phyloP scores from a whole-genome alignment of 2,797 vertebrate species.

The Neopelma chrysocephalum region DNA sequence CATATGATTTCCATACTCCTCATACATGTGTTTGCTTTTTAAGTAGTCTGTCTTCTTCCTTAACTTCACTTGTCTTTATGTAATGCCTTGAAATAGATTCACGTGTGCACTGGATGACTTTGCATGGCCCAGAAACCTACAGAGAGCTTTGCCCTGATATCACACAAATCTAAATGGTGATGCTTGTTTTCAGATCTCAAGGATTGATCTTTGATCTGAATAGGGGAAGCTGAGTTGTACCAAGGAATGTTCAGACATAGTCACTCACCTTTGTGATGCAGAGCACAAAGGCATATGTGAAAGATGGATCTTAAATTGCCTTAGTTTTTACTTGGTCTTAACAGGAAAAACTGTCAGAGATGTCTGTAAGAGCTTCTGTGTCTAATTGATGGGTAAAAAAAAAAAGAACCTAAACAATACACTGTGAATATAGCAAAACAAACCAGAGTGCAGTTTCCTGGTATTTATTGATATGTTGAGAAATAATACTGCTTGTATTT shows the following conservation, averaged over 20 bases:
- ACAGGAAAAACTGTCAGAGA: background rate
- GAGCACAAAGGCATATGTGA: background rate
- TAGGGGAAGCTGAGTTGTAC: background rate
- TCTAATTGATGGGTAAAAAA: background rate
- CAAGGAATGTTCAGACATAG: background rate
- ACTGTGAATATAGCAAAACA: background rate
- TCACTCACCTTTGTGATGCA: background rate
- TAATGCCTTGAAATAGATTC: background rate
- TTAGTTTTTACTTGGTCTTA: background rate
- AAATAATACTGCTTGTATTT: background rate
- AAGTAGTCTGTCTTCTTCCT: background rate
- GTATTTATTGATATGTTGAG: background rate
- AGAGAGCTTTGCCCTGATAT: background rate
- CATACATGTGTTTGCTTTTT: background rate
- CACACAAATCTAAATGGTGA: background rate
- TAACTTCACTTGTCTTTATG: background rate
- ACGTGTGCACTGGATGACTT: background rate
- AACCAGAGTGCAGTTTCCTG: background rate
- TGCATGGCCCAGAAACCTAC: background rate
- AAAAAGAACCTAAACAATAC: background rate
- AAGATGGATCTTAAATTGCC: background rate
- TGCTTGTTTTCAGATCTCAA: background rate
- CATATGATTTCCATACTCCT: background rate
- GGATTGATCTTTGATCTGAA: background rate
- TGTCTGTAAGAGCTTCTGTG: background rate